Base-by-base conservation (phyloP, 2,113 vertebrate species). In the Ptyas mucosa region DNA sequence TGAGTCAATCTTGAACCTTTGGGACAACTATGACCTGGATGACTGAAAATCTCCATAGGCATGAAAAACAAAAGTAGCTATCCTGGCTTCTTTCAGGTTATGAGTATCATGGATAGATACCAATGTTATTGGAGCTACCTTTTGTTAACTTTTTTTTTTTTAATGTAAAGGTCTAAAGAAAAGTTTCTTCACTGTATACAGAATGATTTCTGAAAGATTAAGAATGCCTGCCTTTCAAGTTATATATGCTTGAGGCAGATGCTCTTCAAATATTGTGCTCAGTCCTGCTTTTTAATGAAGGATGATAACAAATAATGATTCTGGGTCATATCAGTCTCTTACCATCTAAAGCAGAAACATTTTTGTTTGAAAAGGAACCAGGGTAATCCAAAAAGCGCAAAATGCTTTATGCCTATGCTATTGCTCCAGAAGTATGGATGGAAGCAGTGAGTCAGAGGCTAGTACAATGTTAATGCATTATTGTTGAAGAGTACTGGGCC, bases 401-500 rank as follows among this genome's bases (percentile, higher is more conserved):
- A 96, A 97, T 97, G 95, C 96, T 97, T 96, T 95, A 96, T 96
- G 88, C 95, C 92, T 96, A 92, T 92, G 29, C 96, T 97, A 97
- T 96, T 95, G 95, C 96, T 96, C 96, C 97, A 97, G 93, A 95
- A 96, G 95, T 97, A 97, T 97, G 97, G 96, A 98, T 97, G 97
- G 95, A 97, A 96, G 94, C 39, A 96, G 97, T 96, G 97, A 97
- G 92, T 93, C 94, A 97, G 96, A 97, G 94, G 69, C 97, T 97
- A 58, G 53, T 96, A 88, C 85, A 95, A 92, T 86, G 96, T 96
- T 97, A 97, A 97, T 94, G 92, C 96, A 96, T 94, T 94, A 97
- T 94, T 97, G 26, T 97, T 97, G 96, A 97, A 97, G 97, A 97
- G 96, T 96, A 23, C 97, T 51, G 23, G 96, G 89, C 92, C 87